Base-by-base conservation (phyloP, 2,888 invertebrate genomes). In the Euzetes globulus region DNA sequence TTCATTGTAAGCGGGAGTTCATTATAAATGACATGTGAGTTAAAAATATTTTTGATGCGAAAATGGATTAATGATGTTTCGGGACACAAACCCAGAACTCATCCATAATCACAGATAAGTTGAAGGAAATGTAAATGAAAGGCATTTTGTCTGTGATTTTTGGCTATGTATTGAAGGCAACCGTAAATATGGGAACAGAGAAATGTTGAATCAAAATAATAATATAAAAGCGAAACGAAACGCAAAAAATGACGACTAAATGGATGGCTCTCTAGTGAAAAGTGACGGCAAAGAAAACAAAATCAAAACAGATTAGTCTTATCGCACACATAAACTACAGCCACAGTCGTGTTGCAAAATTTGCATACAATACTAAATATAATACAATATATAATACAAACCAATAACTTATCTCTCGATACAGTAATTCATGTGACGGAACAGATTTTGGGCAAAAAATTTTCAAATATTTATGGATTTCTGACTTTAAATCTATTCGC, bases 391-490 rank as follows among this genome's bases (percentile, higher is more conserved):
- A 29, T 11, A 50, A 50, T 27, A 58, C 58, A 58, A 58, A 60
- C 29, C 60, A 60, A 60, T 60, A 33, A 60, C 60, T 60, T 60
- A 60, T 60, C 60, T 33, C 17, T 60, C 60, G 60, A 60, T 60
- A 60, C 60, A 60, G 33, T 60, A 33, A 60, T 60, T 60, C 60
- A 60, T 60, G 15, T n/a, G 29, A 60, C 33, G 33, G 60, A 60
- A 60, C 29, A 60, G 60, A 33, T 60, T n/a, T 33, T 6, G 3
- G 22, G 22, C 4, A 7, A n/a, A 52, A 19, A n/a, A 9, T 3
- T 68, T 45, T 68, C 37, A 68, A 68, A 68, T 68, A 68, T 68
- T 68, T 68, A 68, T 68, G 45, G 37, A 68, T 37, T 68, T 41
- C 41, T n/a, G 68, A 41, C 68, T 29, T 33, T 19, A 68, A 68